Evolutionary conservation across 2,888 invertebrate species (phyloP).

Genomic region (Rhamnusium bicolor): DNA sequence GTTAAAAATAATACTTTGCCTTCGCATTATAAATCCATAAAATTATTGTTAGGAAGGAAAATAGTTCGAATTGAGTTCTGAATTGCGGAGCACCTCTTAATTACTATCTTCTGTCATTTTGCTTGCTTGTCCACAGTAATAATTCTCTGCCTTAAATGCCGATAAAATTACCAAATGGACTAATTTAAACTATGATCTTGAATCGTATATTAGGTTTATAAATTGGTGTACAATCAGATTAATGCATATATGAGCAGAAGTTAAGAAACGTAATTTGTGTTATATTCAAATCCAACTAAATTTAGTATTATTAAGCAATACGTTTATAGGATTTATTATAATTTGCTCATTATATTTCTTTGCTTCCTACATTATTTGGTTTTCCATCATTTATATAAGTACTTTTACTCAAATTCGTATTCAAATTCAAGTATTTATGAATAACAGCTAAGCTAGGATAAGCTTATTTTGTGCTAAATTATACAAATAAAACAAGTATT

Average conservation of each 20-base stretch:
- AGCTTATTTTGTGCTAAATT: too few relatives aligned
- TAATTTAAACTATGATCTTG: conserved; percentile 21
- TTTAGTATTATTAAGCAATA: too few relatives aligned
- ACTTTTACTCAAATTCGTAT: too few relatives aligned
- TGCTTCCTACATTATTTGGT: too few relatives aligned
- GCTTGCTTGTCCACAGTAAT: conserved; percentile 9
- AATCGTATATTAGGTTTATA: conserved; percentile 5
- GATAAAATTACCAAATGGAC: conserved; percentile 27
- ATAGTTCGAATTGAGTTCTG: conserved; percentile 6
- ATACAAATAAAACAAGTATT: too few relatives aligned
- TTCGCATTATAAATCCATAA: too few relatives aligned
- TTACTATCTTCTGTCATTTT: conserved; percentile 14
- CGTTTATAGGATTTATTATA: too few relatives aligned
- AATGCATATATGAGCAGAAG: neutral
- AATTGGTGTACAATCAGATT: conserved; percentile 8
- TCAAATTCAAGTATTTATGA: too few relatives aligned
- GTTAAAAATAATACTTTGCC: too few relatives aligned
- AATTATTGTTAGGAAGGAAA: conserved; percentile 11
- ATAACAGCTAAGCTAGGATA: too few relatives aligned
- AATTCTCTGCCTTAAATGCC: conserved; percentile 23
- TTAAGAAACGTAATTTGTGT: neutral
- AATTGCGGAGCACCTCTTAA: conserved; percentile 15
- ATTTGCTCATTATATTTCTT: too few relatives aligned
- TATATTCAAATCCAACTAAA: neutral
- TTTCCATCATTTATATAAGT: too few relatives aligned